Evolutionary conservation across 2,113 vertebrate species (phyloP).

Genomic region (Andinoacara biseriatus): DNA sequence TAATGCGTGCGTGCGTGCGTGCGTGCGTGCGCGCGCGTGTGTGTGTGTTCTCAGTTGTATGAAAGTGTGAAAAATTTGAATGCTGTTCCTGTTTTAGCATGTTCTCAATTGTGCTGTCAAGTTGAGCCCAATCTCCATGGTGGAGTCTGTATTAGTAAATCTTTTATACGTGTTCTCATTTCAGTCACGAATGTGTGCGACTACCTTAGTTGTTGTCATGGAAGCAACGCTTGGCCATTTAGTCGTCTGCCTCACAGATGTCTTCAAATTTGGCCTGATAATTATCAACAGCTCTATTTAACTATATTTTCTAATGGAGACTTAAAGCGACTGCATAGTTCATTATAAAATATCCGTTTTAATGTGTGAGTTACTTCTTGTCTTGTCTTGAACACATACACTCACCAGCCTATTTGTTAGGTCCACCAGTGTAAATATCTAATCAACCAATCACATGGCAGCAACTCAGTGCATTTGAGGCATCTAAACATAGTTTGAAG

Average conservation of each 20-base stretch:
- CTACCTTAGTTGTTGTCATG: constrained; percentile 14
- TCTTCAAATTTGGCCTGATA: constrained; percentile 1
- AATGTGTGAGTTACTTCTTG: too few relatives aligned
- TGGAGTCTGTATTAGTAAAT: constrained; percentile 42
- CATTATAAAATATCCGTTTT: too few relatives aligned
- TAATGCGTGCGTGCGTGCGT: neutral
- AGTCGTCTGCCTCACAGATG: constrained; percentile 7
- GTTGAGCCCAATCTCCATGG: constrained; percentile 48
- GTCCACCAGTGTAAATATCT: too few relatives aligned
- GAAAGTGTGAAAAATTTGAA: constrained; percentile 29
- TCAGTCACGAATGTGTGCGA: constrained; percentile 16
- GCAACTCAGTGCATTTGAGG: too few relatives aligned
- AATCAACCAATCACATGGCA: too few relatives aligned
- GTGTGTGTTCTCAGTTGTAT: neutral
- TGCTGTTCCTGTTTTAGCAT: constrained; percentile 43
- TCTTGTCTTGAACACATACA: too few relatives aligned
- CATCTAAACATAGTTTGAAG: neutral
- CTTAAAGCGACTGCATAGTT: neutral
- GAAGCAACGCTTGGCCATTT: constrained; percentile 6
- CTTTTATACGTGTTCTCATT: constrained; percentile 48
- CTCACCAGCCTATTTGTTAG: too few relatives aligned
- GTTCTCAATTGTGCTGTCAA: constrained; percentile 46
- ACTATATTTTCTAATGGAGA: neutral
- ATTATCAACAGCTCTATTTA: constrained; percentile 20
- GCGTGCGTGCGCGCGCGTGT: neutral